phyloP scores from a whole-genome alignment of 2,113 vertebrate genomes.

The Corythornis vintsioides region DNA sequence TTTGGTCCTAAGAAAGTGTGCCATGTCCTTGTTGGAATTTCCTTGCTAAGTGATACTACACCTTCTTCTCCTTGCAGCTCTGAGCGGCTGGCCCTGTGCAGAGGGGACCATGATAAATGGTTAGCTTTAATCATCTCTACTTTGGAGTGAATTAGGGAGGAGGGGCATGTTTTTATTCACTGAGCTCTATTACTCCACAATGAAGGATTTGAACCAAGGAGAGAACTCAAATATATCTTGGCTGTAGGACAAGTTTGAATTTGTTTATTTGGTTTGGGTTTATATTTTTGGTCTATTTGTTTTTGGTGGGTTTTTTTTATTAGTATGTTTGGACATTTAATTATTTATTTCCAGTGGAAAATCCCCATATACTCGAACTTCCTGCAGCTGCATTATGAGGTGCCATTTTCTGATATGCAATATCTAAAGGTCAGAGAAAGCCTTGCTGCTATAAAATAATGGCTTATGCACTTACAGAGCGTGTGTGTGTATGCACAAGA shows the following conservation, averaged over 20 bases:
- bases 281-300: neutral
- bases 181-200: neutral
- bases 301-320: neutral
- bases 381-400: neutral
- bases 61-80: neutral
- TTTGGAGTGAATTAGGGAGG: constrained; percentile 42
- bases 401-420: constrained; percentile 12
- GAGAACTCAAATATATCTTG: neutral
- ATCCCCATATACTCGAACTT: neutral
- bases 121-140: constrained; percentile 51
- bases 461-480: neutral
- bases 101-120: constrained; percentile 51
- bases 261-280: neutral
- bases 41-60: constrained; percentile 19
- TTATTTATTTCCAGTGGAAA: neutral
- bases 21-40: constrained; percentile 63
- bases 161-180: constrained; percentile 33
- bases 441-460: constrained; percentile 11
- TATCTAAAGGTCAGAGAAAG: constrained; percentile 47
- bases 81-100: neutral
- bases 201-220: neutral
- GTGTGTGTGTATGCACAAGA: neutral
- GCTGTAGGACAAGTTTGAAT: neutral
- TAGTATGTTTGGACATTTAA: neutral
- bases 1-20: constrained; percentile 57